Base-by-base conservation (phyloP, 2,888 invertebrate species). In the Drosophila melanosoma region DNA sequence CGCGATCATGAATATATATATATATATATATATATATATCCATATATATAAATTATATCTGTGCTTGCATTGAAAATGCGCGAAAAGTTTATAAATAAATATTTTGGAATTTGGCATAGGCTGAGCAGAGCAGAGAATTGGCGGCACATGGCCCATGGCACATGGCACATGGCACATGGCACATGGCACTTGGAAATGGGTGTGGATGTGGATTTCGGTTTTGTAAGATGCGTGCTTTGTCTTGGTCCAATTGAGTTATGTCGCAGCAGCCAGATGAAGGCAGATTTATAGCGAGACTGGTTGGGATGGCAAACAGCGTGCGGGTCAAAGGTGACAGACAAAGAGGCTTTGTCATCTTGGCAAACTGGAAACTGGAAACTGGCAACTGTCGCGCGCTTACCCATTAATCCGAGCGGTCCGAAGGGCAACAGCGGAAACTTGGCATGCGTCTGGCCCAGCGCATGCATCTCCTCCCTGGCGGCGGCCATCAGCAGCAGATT, bases 381-480 rank as follows among this genome's bases (percentile, higher is more conserved):
- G 26, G 26, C 29, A 29, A 29, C 29, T 29, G 29, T 4, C 29
- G 5, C n/a, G 17, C 26, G 72, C 93, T 92, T 64, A 93, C 93
- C 93, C 93, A 97, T 97, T 92, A 97, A 95, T 94, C 97, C 96
- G 91, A 97, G 95, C 87, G 97, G 97, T 94, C 97, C 97, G 94
- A 97, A 97, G 85, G 96, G 96, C 79, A 97, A 95, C 87, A 96
- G 95, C 80, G 96, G 96, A 89, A 97, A 92, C 74, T 92, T 93
- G 36, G 91, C 90, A 68, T 91, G 90, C 61, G 83, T 89, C 48
- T 86, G 85, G 45, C 88, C 85, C 45, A 91, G 74, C 38, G 90
- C 87, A 51, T 92, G 92, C 82, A 91, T 91, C 78, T 93, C 93
- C 56, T 93, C 92, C 32, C 92, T 87, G 11, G 92, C 91, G 49